phyloP scores from a whole-genome alignment of 2,888 invertebrate genomes.

The Cylloceria caligata region DNA sequence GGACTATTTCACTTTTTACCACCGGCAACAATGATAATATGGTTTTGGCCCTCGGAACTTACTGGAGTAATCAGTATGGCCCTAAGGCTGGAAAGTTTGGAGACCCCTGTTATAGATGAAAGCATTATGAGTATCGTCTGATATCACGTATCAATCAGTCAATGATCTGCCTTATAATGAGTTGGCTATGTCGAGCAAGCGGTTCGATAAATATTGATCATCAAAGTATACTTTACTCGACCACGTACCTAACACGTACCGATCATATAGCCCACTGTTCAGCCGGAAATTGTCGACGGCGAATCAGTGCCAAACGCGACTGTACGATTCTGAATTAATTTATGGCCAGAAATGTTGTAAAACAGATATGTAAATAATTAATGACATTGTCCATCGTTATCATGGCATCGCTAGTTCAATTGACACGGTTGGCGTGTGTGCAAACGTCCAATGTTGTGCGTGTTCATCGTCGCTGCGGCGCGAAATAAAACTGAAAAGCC shows the following conservation, averaged over 20 bases:
- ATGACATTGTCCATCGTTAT: conserved; percentile 15
- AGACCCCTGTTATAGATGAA: not conserved
- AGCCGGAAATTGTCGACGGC: conserved; percentile 17
- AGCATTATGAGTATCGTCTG: conserved; percentile 32
- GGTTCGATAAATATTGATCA: conserved; percentile 47
- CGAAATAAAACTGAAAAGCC: not conserved
- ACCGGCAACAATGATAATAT: no score
- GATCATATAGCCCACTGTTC: not conserved
- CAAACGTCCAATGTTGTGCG: not conserved
- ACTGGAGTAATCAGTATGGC: no score
- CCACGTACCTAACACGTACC: conserved; percentile 21
- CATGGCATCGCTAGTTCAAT: conserved; percentile 18
- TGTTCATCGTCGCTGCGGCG: not conserved
- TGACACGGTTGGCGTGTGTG: not conserved
- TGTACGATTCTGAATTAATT: conserved; percentile 11
- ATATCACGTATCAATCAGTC: conserved; percentile 28
- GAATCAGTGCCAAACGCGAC: conserved; percentile 27
- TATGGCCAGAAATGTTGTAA: conserved; percentile 15
- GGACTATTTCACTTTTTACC: no score
- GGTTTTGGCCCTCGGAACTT: no score
- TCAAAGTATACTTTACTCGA: conserved; percentile 23
- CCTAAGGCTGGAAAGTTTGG: no score
- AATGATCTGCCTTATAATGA: conserved; percentile 31
- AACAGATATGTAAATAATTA: conserved; percentile 16
- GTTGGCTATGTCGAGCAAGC: not conserved